Percentiles rank a stretch among this genome's conserved stretches.
Conservation (phyloP, 30 jellyfish, hydroid and myxozoan genomes). For the Catostylus mosaicus region DNA sequence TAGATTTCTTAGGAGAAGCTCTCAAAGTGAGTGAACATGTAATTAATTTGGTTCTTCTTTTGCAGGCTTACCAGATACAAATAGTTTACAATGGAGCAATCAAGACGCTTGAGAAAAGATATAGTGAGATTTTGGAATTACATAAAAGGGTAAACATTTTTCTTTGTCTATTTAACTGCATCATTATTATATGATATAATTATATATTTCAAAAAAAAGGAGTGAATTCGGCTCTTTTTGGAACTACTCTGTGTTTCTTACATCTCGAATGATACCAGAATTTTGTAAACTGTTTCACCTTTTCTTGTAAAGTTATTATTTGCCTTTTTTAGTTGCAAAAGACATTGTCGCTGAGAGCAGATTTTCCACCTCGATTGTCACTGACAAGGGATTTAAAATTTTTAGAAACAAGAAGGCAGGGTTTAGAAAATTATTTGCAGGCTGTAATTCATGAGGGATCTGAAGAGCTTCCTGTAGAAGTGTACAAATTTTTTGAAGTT, state of each 20-base stretch:
- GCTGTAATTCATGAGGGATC: slow-evolving; percentile 70
- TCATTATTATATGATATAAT: too few relatives aligned
- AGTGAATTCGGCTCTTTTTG: too few relatives aligned
- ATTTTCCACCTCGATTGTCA: slow-evolving; percentile 60
- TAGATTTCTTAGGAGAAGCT: too few relatives aligned
- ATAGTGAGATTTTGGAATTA: slow-evolving; percentile 54
- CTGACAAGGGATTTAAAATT: slow-evolving; percentile 57
- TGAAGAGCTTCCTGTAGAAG: slow-evolving; percentile 72
- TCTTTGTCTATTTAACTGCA: too few relatives aligned
- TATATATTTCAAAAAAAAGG: too few relatives aligned
- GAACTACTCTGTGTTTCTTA: too few relatives aligned
- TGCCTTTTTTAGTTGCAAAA: slow-evolving; percentile 51
- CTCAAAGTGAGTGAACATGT: too few relatives aligned
- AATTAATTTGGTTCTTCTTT: too few relatives aligned
- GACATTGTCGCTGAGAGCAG: slow-evolving; percentile 56
- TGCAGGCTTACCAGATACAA: slow-evolving; percentile 62
- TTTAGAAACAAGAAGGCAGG: slow-evolving; percentile 64
- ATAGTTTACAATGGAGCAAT: slow-evolving; percentile 52
- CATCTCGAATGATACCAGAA: too few relatives aligned
- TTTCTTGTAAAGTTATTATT: too few relatives aligned
- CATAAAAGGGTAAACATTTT: slow-evolving; percentile 77
- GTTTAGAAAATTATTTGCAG: slow-evolving; percentile 71
- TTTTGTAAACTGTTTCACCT: too few relatives aligned
- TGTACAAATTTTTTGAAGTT: slow-evolving; percentile 55
- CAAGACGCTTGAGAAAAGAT: slow-evolving; percentile 60